Percentiles rank a stretch among this genome's conserved stretches.
phyloP scores from a whole-genome alignment of 2,888 invertebrate species.

The Drosophila trichaetosa region DNA sequence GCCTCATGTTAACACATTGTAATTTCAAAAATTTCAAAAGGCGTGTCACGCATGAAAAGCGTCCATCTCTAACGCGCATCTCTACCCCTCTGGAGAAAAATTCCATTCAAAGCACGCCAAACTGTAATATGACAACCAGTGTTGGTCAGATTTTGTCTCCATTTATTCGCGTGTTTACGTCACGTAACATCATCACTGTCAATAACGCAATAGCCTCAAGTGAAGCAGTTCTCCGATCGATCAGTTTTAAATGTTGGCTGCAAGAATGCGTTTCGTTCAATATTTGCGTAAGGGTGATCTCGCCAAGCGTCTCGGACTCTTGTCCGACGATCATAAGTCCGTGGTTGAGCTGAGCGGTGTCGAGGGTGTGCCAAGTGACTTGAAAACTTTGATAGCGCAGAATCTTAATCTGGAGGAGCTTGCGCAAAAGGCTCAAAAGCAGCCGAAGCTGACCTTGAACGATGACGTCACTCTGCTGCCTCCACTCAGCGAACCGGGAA shows the following conservation, averaged over 20 bases:
- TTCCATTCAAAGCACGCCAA: constrained; percentile 43
- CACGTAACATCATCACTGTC: constrained; percentile 12
- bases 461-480: constrained; percentile 85
- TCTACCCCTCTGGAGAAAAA: constrained; percentile 26
- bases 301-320: constrained; percentile 88
- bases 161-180: constrained; percentile 16
- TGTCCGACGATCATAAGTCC: constrained; percentile 88
- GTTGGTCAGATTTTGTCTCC: constrained; percentile 21
- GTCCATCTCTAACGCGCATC: neutral
- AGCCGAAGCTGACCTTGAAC: constrained; percentile 42
- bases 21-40: neutral
- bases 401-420: constrained; percentile 81
- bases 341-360: constrained; percentile 87
- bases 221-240: constrained; percentile 18
- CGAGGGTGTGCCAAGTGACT: constrained; percentile 82
- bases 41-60: neutral
- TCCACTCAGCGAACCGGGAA: constrained; percentile 92
- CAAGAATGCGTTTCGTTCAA: constrained; percentile 88
- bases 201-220: constrained; percentile 3
- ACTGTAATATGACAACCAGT: constrained; percentile 20
- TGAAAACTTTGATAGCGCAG: constrained; percentile 84
- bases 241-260: constrained; percentile 67
- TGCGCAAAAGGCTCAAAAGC: constrained; percentile 56
- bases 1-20: neutral
- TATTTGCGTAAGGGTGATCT: constrained; percentile 86